phyloP scores from a whole-genome alignment of 2,888 invertebrate species.

The Glyphotaelius pellucidus region DNA sequence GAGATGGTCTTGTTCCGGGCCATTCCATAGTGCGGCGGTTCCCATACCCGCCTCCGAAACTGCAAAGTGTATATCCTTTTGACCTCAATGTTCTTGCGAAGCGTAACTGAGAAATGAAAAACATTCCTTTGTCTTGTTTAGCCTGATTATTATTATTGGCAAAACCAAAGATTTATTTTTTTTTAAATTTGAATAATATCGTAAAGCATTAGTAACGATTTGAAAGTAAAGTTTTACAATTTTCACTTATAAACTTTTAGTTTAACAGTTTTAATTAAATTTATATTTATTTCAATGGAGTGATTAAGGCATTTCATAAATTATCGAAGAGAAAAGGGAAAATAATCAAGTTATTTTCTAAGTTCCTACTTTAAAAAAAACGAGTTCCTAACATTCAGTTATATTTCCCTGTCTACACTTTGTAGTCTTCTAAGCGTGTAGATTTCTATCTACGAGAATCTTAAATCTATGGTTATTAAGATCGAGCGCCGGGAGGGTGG shows the following conservation, averaged over 20 bases:
- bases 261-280: too few species aligned
- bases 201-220: not conserved
- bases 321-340: too few species aligned
- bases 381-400: not conserved
- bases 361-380: not conserved
- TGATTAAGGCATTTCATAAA: not conserved
- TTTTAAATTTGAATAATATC: too few species aligned
- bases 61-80: too few species aligned
- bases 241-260: not conserved
- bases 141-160: too few species aligned
- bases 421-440: not conserved
- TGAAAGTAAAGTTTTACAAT: not conserved
- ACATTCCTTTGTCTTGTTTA: too few species aligned
- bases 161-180: too few species aligned
- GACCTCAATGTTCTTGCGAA: too few species aligned
- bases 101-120: too few species aligned
- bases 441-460: slow-evolving; percentile 27
- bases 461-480: slow-evolving; percentile 44
- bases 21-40: too few species aligned
- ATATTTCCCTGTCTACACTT: slow-evolving; percentile 2
- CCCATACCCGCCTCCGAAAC: too few species aligned
- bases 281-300: not conserved
- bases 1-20: too few species aligned
- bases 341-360: not conserved
- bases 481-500: slow-evolving; percentile 41